Evolutionary conservation across 1,140 invertebrate species (phyloP), one percentile per base, ranked within the genome.

Genomic region (Yoshiicerus persimilis): DNA sequence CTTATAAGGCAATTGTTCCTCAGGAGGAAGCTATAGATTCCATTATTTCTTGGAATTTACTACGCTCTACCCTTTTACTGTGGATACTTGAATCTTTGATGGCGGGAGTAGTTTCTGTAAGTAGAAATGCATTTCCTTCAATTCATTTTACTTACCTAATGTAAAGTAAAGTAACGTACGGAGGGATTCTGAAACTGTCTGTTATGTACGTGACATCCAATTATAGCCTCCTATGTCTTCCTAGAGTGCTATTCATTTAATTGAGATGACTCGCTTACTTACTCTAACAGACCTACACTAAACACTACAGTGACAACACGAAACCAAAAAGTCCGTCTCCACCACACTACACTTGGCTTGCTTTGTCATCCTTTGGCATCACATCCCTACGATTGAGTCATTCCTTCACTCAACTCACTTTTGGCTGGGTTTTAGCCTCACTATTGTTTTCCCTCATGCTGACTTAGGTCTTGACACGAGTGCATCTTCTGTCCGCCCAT

Each of bases 191-290:
- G 47, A 16, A 38, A 36, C 75, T 80, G 75, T n/a, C 75, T 38
- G 75, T 38, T 30, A 80, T 38, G 75, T 80, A 80, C 75, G 75
- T 80, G 75, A 80, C 75, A 80, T 80, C 75, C 75, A 80, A 80
- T 80, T 80, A 80, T 80, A 80, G 75, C 16, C 34, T 80, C 34
- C 34, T n/a, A 80, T 80, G 75, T 80, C 75, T 80, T 80, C 32
- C 75, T 38, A 80, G 75, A 80, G 75, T 80, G 75, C 75, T 38
- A 80, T 80, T 80, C 75, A 80, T 80, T 80, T 80, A 80, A 80
- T 80, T 80, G 75, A 80, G 75, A 80, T 80, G 34, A 80, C 75
- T 80, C 75, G 75, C 34, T 80, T 38, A 80, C 27, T 80, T 80
- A 30, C 66, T 70, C 13, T 27, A 10, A 32, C 66, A 25, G 16